A percentile compares a stretch with the other conserved stretches of the same genome.
These are phyloP conservation scores for Papilio dardanus DNA, from an alignment of 1,140 invertebrate genomes.

Conservation along the genomic window DNA sequence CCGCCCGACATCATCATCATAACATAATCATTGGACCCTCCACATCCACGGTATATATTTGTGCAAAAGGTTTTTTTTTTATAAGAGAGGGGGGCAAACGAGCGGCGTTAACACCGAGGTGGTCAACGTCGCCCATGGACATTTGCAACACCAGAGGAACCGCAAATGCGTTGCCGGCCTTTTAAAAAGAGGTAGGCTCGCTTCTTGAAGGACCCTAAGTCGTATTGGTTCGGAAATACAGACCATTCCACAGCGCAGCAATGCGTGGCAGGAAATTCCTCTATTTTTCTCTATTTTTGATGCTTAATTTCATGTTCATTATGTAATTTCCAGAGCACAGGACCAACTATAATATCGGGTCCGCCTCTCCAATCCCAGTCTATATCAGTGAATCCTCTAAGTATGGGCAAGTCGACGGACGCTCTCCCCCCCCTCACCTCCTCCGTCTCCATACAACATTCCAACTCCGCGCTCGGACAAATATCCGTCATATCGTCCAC, in stretches of 20 bases:
- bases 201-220: too few relatives aligned
- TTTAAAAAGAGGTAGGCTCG: too few relatives aligned
- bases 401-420: slow-evolving; percentile 71
- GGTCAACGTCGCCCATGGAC: too few relatives aligned
- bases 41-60: slow-evolving; percentile 42
- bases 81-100: too few relatives aligned
- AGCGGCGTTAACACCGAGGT: too few relatives aligned
- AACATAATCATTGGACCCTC: slow-evolving; percentile 62
- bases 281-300: too few relatives aligned
- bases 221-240: too few relatives aligned
- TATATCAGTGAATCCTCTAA: slow-evolving; percentile 74
- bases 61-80: background rate
- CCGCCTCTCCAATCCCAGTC: slow-evolving; percentile 69
- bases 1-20: slow-evolving; percentile 56
- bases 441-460: slow-evolving; percentile 74
- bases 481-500: slow-evolving; percentile 66
- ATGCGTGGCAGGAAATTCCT: too few relatives aligned
- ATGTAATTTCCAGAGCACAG: slow-evolving; percentile 48
- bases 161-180: too few relatives aligned
- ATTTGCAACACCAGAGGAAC: too few relatives aligned
- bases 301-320: background rate
- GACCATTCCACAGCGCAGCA: too few relatives aligned
- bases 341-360: slow-evolving; percentile 55
- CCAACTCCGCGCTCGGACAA: slow-evolving; percentile 70
- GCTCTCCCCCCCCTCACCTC: slow-evolving; percentile 59